Evolutionary conservation across 2,888 invertebrate species (phyloP).

Genomic region (Sinotaia quadrata): DNA sequence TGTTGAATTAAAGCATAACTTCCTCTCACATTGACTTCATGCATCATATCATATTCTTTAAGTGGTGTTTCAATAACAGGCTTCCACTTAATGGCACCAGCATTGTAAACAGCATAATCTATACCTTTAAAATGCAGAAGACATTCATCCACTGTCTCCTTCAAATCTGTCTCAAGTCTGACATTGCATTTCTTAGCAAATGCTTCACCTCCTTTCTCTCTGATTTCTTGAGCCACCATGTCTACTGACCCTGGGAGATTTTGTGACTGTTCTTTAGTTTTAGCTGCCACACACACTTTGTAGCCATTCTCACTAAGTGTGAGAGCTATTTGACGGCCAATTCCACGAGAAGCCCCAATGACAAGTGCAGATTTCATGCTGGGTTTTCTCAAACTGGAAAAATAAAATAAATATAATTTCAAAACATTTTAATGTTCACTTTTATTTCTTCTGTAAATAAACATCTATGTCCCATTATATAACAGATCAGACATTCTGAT

Average conservation of each 20-base stretch:
- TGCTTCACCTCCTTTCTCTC: constrained; percentile 46
- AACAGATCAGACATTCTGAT: no score
- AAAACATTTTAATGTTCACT: no score
- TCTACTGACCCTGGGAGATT: constrained; percentile 43
- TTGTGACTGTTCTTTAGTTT: constrained; percentile 46
- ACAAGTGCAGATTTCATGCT: constrained; percentile 49
- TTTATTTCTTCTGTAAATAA: no score
- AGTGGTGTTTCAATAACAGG: constrained; percentile 58
- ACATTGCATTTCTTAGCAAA: constrained; percentile 56
- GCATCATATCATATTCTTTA: constrained; percentile 58
- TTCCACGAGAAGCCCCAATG: constrained; percentile 60
- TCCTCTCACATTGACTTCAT: constrained; percentile 74
- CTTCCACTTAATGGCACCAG: constrained; percentile 81
- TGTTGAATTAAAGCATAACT: constrained; percentile 75
- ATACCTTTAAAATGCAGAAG: constrained; percentile 80
- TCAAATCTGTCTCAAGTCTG: constrained; percentile 49
- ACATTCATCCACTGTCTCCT: constrained; percentile 42
- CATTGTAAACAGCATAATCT: constrained; percentile 86
- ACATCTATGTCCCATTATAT: no score
- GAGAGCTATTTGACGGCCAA: constrained; percentile 58
- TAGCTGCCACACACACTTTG: constrained; percentile 59
- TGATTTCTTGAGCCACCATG: constrained; percentile 53
- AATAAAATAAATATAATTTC: no score
- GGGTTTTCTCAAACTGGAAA: no score
- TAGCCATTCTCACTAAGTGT: constrained; percentile 52